phyloP scores from a whole-genome alignment of 2,888 invertebrate species.

The Nysson spinosus region DNA sequence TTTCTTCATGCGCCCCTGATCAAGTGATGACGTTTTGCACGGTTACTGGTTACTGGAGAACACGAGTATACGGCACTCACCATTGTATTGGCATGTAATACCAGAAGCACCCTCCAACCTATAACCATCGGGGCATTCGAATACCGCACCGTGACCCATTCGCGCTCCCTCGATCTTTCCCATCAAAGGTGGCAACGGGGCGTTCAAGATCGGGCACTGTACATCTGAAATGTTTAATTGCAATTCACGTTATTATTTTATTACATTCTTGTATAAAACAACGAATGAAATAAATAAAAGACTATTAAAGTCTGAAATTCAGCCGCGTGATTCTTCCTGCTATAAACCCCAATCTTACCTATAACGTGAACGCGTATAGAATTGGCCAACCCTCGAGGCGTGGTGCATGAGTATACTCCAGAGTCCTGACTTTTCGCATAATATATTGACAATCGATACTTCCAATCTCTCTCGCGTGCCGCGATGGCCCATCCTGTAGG shows the following conservation, averaged over 20 bases:
- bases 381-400: conserved; percentile 88
- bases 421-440: conserved; percentile 91
- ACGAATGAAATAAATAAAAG: no score
- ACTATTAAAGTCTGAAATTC: no score
- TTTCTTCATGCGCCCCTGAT: no score
- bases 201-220: conserved; percentile 72
- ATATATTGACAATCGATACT: conserved; percentile 89
- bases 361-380: conserved; percentile 86
- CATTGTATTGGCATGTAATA: conserved; percentile 85
- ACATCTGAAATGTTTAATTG: conserved; percentile 71
- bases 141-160: conserved; percentile 87
- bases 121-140: conserved; percentile 89
- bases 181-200: conserved; percentile 82
- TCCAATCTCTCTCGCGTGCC: conserved; percentile 86
- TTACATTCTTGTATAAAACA: no score
- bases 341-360: conserved; percentile 79
- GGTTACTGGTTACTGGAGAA: no score
- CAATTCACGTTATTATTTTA: no score
- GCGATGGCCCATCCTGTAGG: conserved; percentile 86
- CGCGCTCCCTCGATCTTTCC: conserved; percentile 87
- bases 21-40: no score
- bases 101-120: conserved; percentile 87
- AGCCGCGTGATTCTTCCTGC: no score
- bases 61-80: conserved; percentile 43
- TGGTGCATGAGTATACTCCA: conserved; percentile 90